Conservation (phyloP, 1,140 invertebrate genomes). For the Eulimnadia texana region DNA sequence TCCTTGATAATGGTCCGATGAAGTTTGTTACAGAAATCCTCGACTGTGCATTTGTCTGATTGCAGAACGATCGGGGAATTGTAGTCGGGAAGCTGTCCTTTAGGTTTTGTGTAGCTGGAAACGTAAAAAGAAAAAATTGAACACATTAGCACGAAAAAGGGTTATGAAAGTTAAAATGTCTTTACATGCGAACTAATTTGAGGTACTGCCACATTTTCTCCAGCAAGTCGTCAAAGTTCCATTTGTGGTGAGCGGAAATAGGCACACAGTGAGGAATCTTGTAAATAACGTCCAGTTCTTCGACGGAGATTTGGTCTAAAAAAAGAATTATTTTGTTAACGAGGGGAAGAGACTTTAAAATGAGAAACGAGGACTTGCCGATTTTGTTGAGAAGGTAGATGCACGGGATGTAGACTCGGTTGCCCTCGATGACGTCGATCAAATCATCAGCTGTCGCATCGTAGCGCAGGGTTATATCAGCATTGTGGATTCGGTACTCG, state of each 20-base stretch:
- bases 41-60: slow-evolving; percentile 67
- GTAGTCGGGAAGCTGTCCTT: slow-evolving; percentile 97
- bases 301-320: slow-evolving; percentile 78
- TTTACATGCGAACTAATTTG: slow-evolving; percentile 83
- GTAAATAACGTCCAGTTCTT: slow-evolving; percentile 97
- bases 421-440: slow-evolving; percentile 97
- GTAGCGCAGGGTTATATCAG: slow-evolving; percentile 83
- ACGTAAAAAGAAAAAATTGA: slow-evolving; percentile 8
- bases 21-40: slow-evolving; percentile 98
- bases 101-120: slow-evolving; percentile 90
- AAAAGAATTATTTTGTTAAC: slow-evolving; percentile 21
- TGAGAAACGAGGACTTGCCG: slow-evolving; percentile 36
- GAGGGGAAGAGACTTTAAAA: background rate
- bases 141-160: background rate
- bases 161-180: background rate
- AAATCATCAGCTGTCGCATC: slow-evolving; percentile 95
- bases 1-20: slow-evolving; percentile 95
- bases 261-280: slow-evolving; percentile 98
- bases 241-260: slow-evolving; percentile 98
- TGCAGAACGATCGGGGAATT: slow-evolving; percentile 89
- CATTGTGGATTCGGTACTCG: slow-evolving; percentile 98
- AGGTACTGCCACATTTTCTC: slow-evolving; percentile 99
- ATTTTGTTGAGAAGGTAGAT: slow-evolving; percentile 99
- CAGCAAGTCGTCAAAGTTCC: slow-evolving; percentile 98
- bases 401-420: slow-evolving; percentile 93